A percentile compares a stretch with the other conserved stretches of the same genome.
Evolutionary conservation across 2,888 invertebrate species (phyloP).

Genomic region (Yponomeuta plumbellus): DNA sequence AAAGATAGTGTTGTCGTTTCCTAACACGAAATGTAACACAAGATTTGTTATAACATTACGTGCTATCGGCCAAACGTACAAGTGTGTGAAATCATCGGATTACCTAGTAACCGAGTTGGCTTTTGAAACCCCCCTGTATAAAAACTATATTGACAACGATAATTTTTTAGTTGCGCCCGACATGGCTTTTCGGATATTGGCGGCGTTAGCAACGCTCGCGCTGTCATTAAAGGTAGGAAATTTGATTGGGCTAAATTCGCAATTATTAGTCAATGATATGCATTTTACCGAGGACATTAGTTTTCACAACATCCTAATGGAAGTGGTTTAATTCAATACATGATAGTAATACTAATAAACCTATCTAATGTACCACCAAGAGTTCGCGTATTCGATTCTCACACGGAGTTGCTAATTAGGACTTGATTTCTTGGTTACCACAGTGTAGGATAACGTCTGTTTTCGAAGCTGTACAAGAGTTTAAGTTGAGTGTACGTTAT

Average conservation of each 20-base stretch:
- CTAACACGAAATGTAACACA: background rate
- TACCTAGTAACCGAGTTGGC: slow-evolving; percentile 41
- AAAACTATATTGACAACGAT: slow-evolving; percentile 33
- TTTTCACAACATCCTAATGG: too few relatives aligned
- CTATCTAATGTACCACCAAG: too few relatives aligned
- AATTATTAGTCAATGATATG: too few relatives aligned
- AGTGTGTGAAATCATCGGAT: slow-evolving; percentile 36
- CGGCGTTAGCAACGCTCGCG: slow-evolving; percentile 14
- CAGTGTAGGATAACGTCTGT: too few relatives aligned
- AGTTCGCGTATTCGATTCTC: too few relatives aligned
- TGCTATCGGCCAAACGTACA: slow-evolving; percentile 35
- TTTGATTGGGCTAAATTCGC: background rate
- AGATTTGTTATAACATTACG: slow-evolving; percentile 30
- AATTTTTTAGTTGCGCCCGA: slow-evolving; percentile 32
- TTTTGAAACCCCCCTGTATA: slow-evolving; percentile 56
- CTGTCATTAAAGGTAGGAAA: slow-evolving; percentile 18
- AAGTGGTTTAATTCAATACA: too few relatives aligned
- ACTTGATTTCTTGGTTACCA: too few relatives aligned
- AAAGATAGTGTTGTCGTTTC: background rate
- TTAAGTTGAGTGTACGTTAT: too few relatives aligned
- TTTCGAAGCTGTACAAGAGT: too few relatives aligned
- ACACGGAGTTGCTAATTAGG: too few relatives aligned
- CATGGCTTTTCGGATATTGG: slow-evolving; percentile 42
- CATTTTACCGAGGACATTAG: too few relatives aligned
- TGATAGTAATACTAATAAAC: too few relatives aligned